Conservation (phyloP, 1,140 invertebrate species). For the Drosophila orosa region DNA sequence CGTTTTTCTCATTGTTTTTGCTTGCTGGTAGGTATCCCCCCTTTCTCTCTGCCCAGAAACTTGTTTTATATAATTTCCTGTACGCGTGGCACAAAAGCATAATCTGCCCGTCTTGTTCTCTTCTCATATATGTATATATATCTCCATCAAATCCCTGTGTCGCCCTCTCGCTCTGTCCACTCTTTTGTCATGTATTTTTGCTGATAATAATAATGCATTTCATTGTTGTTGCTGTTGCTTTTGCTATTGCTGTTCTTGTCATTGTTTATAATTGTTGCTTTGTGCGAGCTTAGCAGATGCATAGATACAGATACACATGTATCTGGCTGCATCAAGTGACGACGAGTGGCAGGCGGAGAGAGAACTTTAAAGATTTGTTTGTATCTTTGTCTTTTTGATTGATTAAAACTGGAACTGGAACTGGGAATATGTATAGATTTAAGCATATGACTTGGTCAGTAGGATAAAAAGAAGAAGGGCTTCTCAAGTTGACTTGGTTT, state of each 20-base stretch:
- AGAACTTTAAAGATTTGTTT: conserved; percentile 16
- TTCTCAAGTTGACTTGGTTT: not conserved
- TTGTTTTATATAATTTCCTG: conserved; percentile 81
- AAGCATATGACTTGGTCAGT: conserved; percentile 3
- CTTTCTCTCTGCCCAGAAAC: conserved; percentile 40
- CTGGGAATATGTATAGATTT: not conserved
- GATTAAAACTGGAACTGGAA: conserved; percentile 54
- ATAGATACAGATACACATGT: conserved; percentile 60
- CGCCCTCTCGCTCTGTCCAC: conserved; percentile 20
- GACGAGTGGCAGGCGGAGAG: conserved; percentile 27
- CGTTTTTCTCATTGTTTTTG: conserved; percentile 77
- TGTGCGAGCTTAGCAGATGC: conserved; percentile 54
- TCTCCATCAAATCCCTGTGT: conserved; percentile 18
- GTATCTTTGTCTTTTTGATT: conserved; percentile 49
- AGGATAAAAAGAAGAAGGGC: not conserved
- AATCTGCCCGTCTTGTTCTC: conserved; percentile 48
- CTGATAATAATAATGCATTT: conserved; percentile 81
- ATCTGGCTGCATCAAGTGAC: conserved; percentile 27
- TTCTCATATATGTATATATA: not conserved
- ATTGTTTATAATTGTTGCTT: conserved; percentile 75
- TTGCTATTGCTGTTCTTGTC: conserved; percentile 51
- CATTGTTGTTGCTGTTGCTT: conserved; percentile 38
- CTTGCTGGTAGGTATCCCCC: conserved; percentile 3
- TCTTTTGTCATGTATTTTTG: conserved; percentile 78
- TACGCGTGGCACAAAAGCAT: conserved; percentile 78